Evolutionary conservation across 2,888 invertebrate genomes (phyloP).

Genomic region (Psococerastis gibbosa): DNA sequence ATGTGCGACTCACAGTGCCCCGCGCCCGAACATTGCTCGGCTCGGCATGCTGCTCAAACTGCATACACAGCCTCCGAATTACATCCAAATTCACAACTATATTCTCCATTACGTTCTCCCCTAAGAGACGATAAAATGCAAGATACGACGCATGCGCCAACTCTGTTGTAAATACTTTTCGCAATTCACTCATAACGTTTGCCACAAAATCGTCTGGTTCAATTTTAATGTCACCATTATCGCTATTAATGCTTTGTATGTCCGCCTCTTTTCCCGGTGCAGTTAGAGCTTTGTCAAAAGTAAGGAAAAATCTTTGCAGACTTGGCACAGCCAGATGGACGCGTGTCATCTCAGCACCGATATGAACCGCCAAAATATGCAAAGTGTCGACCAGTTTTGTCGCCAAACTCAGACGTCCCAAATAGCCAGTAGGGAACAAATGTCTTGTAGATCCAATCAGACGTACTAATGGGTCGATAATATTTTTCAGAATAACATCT

Average conservation of each 20-base stretch:
- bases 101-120: slow-evolving; percentile 47
- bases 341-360: slow-evolving; percentile 60
- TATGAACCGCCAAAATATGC: slow-evolving; percentile 54
- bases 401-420: slow-evolving; percentile 53
- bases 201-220: slow-evolving; percentile 39
- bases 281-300: slow-evolving; percentile 55
- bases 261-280: slow-evolving; percentile 19
- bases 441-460: slow-evolving; percentile 61
- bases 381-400: slow-evolving; percentile 66
- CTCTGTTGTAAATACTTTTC: slow-evolving; percentile 63
- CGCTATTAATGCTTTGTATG: neutral
- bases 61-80: slow-evolving; percentile 49
- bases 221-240: slow-evolving; percentile 38
- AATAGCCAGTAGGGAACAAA: slow-evolving; percentile 61
- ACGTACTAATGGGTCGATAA: slow-evolving; percentile 64
- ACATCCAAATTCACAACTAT: slow-evolving; percentile 58
- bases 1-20: slow-evolving; percentile 7
- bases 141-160: slow-evolving; percentile 69
- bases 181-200: too few relatives aligned
- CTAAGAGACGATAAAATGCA: slow-evolving; percentile 53
- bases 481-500: slow-evolving; percentile 69
- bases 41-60: neutral
- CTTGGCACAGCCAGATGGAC: slow-evolving; percentile 48
- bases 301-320: slow-evolving; percentile 54
- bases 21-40: neutral